phyloP scores from a whole-genome alignment of 2,888 invertebrate genomes.

The Drosophila flavopinicola region DNA sequence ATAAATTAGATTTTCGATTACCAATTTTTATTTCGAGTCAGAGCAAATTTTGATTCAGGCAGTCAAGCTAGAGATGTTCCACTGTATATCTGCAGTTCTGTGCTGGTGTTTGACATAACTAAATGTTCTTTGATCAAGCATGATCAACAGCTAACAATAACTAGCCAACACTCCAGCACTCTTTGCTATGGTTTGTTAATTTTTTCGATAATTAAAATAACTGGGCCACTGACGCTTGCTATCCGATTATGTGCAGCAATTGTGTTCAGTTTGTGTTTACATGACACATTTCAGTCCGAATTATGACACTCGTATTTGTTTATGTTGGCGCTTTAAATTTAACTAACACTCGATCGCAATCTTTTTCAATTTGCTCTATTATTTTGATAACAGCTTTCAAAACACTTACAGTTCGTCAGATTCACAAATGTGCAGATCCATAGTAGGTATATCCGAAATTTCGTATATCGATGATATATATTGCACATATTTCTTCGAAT shows the following conservation, averaged over 20 bases:
- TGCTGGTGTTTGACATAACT: background rate
- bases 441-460: slow-evolving; percentile 2
- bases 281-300: slow-evolving; percentile 36
- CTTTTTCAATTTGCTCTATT: background rate
- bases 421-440: background rate
- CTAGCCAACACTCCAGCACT: background rate
- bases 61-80: background rate
- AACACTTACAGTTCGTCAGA: slow-evolving; percentile 34
- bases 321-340: slow-evolving; percentile 42
- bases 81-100: slow-evolving; percentile 35
- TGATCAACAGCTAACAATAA: background rate
- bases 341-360: slow-evolving; percentile 50
- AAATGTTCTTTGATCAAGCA: slow-evolving; percentile 11
- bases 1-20: background rate
- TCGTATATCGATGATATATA: background rate
- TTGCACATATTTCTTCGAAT: slow-evolving; percentile 8
- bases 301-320: slow-evolving; percentile 38
- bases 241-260: slow-evolving; percentile 54
- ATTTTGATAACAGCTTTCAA: background rate
- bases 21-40: too few species aligned
- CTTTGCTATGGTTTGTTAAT: slow-evolving; percentile 51
- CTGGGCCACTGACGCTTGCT: slow-evolving; percentile 71
- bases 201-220: slow-evolving; percentile 70
- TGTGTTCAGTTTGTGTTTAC: slow-evolving; percentile 43
- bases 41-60: too few species aligned